Conservation (phyloP, 2,888 invertebrate species). For the Hydraecia micacea region DNA sequence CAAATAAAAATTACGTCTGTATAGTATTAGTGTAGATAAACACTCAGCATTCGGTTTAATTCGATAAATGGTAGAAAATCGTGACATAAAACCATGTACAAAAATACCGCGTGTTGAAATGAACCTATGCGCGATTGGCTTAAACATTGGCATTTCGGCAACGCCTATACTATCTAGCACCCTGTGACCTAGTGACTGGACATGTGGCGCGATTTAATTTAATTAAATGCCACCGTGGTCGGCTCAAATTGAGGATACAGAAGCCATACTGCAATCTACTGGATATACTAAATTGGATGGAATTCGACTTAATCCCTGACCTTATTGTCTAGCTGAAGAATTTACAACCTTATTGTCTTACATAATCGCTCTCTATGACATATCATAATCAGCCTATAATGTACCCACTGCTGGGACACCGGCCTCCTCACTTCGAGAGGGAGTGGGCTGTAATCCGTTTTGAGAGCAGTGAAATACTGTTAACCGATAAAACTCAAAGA, state of each 20-base stretch:
- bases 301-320: constrained; percentile 18
- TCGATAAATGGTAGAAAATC: background rate
- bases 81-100: background rate
- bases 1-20: background rate
- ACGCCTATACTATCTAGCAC: background rate
- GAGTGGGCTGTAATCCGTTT: background rate
- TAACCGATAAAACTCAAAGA: constrained; percentile 14
- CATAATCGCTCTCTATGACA: background rate
- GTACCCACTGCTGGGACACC: background rate
- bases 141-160: constrained; percentile 23
- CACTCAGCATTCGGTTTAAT: background rate
- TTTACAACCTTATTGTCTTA: constrained; percentile 7
- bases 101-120: constrained; percentile 1
- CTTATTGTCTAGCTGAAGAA: background rate
- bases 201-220: constrained; percentile 49
- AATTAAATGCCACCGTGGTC: constrained; percentile 49
- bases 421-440: background rate
- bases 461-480: background rate
- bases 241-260: constrained; percentile 40
- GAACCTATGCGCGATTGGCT: background rate
- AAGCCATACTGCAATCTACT: constrained; percentile 47
- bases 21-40: background rate
- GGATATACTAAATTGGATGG: constrained; percentile 40
- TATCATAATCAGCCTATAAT: background rate
- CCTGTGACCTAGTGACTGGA: constrained; percentile 20